Percentiles rank a stretch among this genome's conserved stretches.
phyloP scores from a whole-genome alignment of 2,113 vertebrate species.

The Hyperopisus bebe region DNA sequence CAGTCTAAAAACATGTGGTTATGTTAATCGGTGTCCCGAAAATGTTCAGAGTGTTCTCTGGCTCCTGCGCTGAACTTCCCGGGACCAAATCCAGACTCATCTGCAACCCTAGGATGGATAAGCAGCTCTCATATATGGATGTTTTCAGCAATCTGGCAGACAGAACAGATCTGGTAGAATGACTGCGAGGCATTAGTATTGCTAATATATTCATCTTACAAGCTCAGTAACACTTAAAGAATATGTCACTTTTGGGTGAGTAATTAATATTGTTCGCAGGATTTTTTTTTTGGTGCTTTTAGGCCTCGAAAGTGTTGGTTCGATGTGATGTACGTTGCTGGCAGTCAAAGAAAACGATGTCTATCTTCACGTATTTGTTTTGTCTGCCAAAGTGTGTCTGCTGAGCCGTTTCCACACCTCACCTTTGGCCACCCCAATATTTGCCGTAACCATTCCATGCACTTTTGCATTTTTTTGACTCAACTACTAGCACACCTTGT shows the following conservation, averaged over 20 bases:
- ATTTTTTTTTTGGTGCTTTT: not conserved
- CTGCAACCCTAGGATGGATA: not conserved
- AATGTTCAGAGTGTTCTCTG: not conserved
- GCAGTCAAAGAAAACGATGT: not conserved
- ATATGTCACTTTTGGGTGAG: not conserved
- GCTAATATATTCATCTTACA: not conserved
- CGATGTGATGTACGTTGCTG: not conserved
- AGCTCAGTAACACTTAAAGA: not conserved
- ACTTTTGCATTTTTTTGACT: not conserved
- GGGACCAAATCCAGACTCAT: not conserved
- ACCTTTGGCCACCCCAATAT: not conserved
- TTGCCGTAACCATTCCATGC: not conserved
- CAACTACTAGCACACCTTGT: not conserved
- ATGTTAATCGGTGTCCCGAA: not conserved
- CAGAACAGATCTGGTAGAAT: not conserved
- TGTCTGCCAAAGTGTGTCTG: not conserved
- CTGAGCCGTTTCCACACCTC: not conserved
- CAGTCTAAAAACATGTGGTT: not conserved
- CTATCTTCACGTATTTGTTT: not conserved
- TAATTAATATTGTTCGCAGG: not conserved
- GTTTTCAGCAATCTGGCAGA: not conserved
- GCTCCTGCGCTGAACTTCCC: not conserved
- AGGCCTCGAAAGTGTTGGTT: not conserved
- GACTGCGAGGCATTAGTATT: not conserved
- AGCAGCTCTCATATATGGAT: not conserved